A percentile compares a stretch with the other conserved stretches of the same genome.
These are phyloP conservation scores for Camponotus pennsylvanicus DNA, from an alignment of 1,140 invertebrate species.

Conservation along the genomic window DNA sequence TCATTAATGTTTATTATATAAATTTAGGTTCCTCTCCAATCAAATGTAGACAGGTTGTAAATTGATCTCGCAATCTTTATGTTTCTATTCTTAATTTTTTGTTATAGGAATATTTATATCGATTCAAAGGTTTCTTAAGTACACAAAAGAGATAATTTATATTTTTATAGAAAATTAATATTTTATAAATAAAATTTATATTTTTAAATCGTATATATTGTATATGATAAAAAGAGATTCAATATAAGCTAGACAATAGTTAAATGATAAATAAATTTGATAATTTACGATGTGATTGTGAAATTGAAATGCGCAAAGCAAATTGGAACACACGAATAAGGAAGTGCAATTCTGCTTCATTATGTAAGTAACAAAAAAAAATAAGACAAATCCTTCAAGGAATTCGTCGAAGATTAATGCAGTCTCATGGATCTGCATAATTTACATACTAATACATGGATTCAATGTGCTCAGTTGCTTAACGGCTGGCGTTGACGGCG, in stretches of 20 bases:
- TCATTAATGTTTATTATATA: background rate
- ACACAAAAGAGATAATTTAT: background rate
- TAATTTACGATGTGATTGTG: background rate
- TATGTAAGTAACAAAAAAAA: slow-evolving; percentile 71
- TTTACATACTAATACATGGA: slow-evolving; percentile 75
- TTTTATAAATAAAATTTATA: background rate
- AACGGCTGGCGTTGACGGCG: slow-evolving; percentile 42
- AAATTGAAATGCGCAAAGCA: background rate
- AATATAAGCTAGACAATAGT: background rate
- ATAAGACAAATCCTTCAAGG: slow-evolving; percentile 65
- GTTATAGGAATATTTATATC: background rate
- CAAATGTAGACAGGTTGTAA: background rate
- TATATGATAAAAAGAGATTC: background rate
- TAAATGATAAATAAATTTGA: slow-evolving; percentile 4
- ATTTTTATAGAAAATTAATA: background rate
- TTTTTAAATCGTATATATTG: no score
- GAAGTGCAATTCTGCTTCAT: slow-evolving; percentile 37
- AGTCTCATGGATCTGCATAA: slow-evolving; percentile 73
- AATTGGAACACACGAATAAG: slow-evolving; percentile 18
- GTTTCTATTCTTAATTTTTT: background rate
- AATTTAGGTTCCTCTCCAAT: background rate
- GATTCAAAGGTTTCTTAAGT: background rate
- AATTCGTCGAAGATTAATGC: slow-evolving; percentile 74
- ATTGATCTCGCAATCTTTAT: background rate
- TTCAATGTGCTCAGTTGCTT: slow-evolving; percentile 63